Conservation (phyloP, 2,113 vertebrate species). For the Cryptotis parvus region DNA sequence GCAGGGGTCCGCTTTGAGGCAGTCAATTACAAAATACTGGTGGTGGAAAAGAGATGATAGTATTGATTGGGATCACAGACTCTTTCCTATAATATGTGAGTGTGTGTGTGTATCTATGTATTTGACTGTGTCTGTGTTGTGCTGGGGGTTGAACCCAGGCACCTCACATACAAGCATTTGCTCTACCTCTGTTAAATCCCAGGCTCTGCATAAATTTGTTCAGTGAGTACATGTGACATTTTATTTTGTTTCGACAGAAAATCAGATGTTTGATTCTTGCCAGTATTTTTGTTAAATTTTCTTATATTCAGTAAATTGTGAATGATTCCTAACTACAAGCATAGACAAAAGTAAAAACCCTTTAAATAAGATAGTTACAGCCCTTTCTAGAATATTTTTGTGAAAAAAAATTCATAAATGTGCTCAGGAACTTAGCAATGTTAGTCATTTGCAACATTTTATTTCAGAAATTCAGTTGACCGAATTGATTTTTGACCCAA, state of each 20-base stretch:
- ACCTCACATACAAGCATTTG: too few species aligned
- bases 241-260: neutral
- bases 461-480: slow-evolving; percentile 14
- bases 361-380: slow-evolving; percentile 22
- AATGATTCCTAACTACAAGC: neutral
- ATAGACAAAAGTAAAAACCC: slow-evolving; percentile 1
- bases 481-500: too few species aligned
- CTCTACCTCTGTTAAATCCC: too few species aligned
- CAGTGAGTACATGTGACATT: neutral
- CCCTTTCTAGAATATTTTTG: slow-evolving; percentile 34
- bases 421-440: slow-evolving; percentile 15
- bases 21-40: neutral
- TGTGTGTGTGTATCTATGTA: too few species aligned
- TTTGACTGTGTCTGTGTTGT: too few species aligned
- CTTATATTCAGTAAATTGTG: neutral
- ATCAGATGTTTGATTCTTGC: neutral
- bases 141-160: too few species aligned
- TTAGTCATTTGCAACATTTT: neutral
- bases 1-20: neutral
- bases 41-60: neutral
- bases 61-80: neutral
- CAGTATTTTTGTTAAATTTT: neutral
- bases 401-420: slow-evolving; percentile 30
- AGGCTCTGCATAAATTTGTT: neutral
- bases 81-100: neutral